Base-by-base conservation (phyloP, 2,113 vertebrate species). In the Serilophus lunatus region DNA sequence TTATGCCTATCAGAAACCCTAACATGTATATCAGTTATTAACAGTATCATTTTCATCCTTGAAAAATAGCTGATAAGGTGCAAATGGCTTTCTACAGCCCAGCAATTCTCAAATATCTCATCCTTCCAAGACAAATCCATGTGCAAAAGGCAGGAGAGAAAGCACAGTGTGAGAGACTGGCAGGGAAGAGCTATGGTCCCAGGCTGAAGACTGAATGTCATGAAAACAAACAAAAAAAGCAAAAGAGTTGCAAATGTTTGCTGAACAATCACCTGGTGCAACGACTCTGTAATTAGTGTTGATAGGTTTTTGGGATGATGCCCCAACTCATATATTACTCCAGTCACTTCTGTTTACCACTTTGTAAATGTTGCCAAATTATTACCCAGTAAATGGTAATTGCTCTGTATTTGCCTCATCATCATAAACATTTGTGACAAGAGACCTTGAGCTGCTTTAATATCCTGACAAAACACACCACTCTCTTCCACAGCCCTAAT, bases 371-470 rank as follows among this genome's bases (percentile, higher is more conserved):
- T 75, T 93, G 91, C 66, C 68, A 89, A 89, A 95, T 92, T 76
- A 92, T 86, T 91, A 68, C 36, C 70, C 33, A 22, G 53, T 51
- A 87, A 86, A 84, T 78, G 29, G 79, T 69, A 96, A 95, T 86
- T 91, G 74, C 64, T 85, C 70, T 78, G n/a, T 71, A 28, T 95
- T 87, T 96, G 75, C 75, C 90, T 88, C 79, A 88, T 92, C 86
- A 94, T 76, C 64, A 89, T 75, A 94, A 95, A 86, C 29, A 72
- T 44, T 95, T 93, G 63, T 91, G 93, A 91, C 92, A 93, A 61
- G 88, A 92, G 68, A 86, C 49, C 76, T 22, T 77, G 69, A 92
- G 60, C 60, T 71, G 59, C 9, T 1, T 71, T 93, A 90, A 90
- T 54, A 60, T 29, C 75, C 68, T 75, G 80, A 86, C 53, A 92